A percentile compares a stretch with the other conserved stretches of the same genome.
phyloP scores from a whole-genome alignment of 30 jellyfish, hydroid and myxozoan species.

The Turritopsis dohrnii region DNA sequence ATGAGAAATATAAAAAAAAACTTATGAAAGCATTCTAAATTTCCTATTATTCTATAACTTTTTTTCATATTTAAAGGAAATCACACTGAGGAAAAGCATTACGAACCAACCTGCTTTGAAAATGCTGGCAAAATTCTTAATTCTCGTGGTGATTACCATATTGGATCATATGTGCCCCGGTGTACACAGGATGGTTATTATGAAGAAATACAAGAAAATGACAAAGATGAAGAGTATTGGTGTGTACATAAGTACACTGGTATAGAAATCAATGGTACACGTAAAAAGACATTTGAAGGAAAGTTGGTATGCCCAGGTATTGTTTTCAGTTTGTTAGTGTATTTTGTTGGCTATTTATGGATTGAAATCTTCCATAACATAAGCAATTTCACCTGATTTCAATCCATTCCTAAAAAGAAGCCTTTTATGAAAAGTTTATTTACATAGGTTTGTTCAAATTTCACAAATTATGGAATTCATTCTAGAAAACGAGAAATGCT shows the following conservation, averaged over 20 bases:
- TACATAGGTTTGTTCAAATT: too few species aligned
- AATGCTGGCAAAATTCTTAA: neutral
- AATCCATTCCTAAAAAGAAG: neutral
- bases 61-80: neutral
- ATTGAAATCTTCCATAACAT: neutral
- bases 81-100: neutral
- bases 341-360: neutral
- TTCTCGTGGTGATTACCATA: neutral
- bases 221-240: conserved; percentile 3
- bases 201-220: conserved; percentile 10
- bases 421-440: neutral
- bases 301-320: conserved; percentile 14
- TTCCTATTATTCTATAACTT: neutral
- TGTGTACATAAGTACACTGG: conserved; percentile 10
- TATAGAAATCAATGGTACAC: conserved; percentile 15
- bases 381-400: too few species aligned
- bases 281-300: conserved; percentile 3
- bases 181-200: conserved; percentile 16
- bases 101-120: neutral
- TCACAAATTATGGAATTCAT: too few species aligned
- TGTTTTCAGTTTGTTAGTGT: too few species aligned
- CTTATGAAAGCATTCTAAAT: neutral
- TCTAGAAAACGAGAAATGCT: too few species aligned
- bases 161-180: conserved; percentile 14
- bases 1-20: too few species aligned